phyloP scores from a whole-genome alignment of 2,113 vertebrate genomes.

The Ammodytes marinus region DNA sequence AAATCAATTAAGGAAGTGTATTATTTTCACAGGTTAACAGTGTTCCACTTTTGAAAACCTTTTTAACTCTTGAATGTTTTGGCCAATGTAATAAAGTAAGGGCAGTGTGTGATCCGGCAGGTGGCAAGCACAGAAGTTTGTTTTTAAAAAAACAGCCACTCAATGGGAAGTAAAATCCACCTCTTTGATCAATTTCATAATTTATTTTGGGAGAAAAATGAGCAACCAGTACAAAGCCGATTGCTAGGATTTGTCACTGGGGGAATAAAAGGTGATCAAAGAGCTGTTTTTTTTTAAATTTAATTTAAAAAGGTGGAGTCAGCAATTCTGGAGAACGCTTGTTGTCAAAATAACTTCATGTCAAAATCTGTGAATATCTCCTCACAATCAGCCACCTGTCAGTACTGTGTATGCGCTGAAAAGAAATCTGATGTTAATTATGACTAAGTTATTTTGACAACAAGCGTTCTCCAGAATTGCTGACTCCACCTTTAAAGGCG shows the following conservation, averaged over 20 bases:
- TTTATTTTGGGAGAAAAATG: neutral
- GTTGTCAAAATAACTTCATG: too few species aligned
- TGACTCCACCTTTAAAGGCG: neutral
- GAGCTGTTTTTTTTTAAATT: neutral
- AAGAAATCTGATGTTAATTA: too few species aligned
- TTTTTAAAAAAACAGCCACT: slow-evolving; percentile 1
- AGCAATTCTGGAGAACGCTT: too few species aligned
- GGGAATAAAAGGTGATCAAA: slow-evolving; percentile 17
- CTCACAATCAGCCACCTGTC: too few species aligned
- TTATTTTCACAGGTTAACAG: neutral
- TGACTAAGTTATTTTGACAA: too few species aligned
- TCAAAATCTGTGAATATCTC: too few species aligned
- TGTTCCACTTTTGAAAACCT: neutral
- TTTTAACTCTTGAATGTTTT: neutral
- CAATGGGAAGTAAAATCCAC: neutral
- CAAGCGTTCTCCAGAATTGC: too few species aligned
- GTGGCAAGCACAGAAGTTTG: neutral
- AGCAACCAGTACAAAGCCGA: neutral
- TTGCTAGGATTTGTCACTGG: slow-evolving; percentile 9
- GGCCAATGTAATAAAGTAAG: neutral
- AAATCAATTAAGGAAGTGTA: neutral
- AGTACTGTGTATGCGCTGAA: too few species aligned
- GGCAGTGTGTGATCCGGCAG: neutral
- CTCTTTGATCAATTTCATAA: slow-evolving; percentile 8
- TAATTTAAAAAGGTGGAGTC: too few species aligned